Conservation (phyloP, 2,797 vertebrate genomes). For the Cephalopachus bancanus region DNA sequence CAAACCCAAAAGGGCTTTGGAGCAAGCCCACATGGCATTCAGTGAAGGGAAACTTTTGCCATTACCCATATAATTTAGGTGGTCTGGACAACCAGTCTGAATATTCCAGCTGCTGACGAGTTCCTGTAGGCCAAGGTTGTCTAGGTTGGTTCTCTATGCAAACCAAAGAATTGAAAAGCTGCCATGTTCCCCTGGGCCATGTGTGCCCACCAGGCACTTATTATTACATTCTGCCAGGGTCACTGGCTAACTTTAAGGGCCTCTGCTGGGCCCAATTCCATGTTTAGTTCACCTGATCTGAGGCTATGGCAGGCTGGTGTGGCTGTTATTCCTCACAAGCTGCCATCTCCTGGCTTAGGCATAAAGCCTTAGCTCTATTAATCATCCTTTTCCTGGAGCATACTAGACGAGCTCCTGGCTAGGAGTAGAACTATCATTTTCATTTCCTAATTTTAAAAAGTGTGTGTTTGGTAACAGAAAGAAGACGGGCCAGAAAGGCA, state of each 20-base stretch:
- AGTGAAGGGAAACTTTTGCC: neutral
- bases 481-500: conserved; percentile 37
- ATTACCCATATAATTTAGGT: conserved; percentile 26
- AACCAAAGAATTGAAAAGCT: conserved; percentile 44
- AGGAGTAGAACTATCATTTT: conserved; percentile 49
- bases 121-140: neutral
- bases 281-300: conserved; percentile 52
- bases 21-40: neutral
- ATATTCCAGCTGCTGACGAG: conserved; percentile 8
- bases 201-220: neutral
- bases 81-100: neutral
- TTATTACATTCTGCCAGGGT: neutral
- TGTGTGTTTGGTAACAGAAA: conserved; percentile 52
- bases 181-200: neutral
- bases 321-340: conserved; percentile 43
- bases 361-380: conserved; percentile 63
- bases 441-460: conserved; percentile 75
- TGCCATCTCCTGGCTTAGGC: conserved; percentile 46
- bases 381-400: conserved; percentile 70
- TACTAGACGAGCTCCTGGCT: conserved; percentile 15
- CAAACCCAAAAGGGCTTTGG: conserved; percentile 18
- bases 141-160: conserved; percentile 19
- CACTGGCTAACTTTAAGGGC: conserved; percentile 16
- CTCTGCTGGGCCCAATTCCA: neutral
- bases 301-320: neutral